These are phyloP conservation scores for Sphaeridia pumilis DNA, from an alignment of 2,888 invertebrate species.

Conservation along the genomic window DNA sequence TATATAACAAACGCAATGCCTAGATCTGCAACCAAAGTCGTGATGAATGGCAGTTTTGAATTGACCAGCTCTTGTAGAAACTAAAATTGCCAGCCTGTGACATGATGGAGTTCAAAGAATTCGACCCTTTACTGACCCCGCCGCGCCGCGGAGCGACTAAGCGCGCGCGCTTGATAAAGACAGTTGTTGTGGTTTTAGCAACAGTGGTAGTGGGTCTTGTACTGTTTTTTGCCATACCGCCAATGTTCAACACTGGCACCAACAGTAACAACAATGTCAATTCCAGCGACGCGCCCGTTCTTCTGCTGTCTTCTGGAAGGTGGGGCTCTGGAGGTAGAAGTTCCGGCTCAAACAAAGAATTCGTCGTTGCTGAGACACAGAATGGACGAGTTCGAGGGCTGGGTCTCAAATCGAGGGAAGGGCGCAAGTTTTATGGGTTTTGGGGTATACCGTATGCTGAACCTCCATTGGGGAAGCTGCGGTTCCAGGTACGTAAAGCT, in stretches of 20 bases:
- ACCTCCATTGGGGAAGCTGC: neutral
- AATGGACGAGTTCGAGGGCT: slow-evolving; percentile 2
- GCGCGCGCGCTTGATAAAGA: neutral
- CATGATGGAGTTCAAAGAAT: slow-evolving; percentile 1
- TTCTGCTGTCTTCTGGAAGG: too few species aligned
- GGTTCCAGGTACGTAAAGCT: slow-evolving; percentile 7
- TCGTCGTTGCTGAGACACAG: neutral
- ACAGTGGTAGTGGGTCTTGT: neutral
- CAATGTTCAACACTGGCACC: neutral
- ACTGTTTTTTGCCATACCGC: neutral
- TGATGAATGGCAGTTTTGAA: too few species aligned
- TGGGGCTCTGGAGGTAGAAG: too few species aligned
- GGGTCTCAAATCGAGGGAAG: slow-evolving; percentile 1
- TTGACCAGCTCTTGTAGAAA: too few species aligned
- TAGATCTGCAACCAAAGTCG: too few species aligned
- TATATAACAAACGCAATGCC: too few species aligned
- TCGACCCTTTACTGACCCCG: neutral
- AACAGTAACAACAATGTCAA: neutral
- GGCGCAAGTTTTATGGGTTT: slow-evolving; percentile 5
- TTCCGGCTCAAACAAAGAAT: neutral
- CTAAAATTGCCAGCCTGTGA: too few species aligned
- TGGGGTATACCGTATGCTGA: slow-evolving; percentile 11
- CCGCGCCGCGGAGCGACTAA: neutral
- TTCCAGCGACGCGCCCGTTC: neutral
- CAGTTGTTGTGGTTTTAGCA: neutral